Evolutionary conservation across 2,113 vertebrate species (phyloP), one percentile per base, ranked within the genome.

Genomic region (Ciconia maguari): DNA sequence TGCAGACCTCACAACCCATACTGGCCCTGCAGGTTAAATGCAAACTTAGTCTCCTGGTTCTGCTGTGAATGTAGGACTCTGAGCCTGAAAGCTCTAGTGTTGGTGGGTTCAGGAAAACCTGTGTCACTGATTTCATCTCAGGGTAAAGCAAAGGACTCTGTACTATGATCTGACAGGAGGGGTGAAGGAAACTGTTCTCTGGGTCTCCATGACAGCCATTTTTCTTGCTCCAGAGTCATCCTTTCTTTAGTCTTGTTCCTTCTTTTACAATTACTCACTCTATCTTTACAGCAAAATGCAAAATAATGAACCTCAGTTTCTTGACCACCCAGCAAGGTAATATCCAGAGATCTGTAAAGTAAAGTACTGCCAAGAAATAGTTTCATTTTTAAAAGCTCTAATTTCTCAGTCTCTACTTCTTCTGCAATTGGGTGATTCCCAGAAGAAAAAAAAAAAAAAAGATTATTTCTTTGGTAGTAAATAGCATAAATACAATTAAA

Each of bases 391-490:
- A 54, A 76, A 66, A 92, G 4, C 4, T 60, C 10, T 46, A 5
- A 72, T 90, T 68, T 54, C 29, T 74, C 16, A 57, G 16, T n/a
- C 21, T 76, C 17, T 79, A 27, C 1, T 51, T 48, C 16, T 81
- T 55, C 65, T 68, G 44, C 7, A 52, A 44, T 24, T 72, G 0
- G 0, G 7, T 48, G 30, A 87, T 72, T 75, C 12, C 5, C 7
- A 51, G 7, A 2, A 3, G 18, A 9, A 11, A 9, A 18, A 55
- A 30, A 9, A 20, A 8, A 16, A 3, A 9, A 7, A 14, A 46
- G 11, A 62, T 29, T 8, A n/a, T 42, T 62, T 54, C 5, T 46
- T 62, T 82, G 41, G 41, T 51, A 65, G 5, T 27, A 77, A 78
- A 83, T 38, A 72, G 8, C 11, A 51, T 46, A n/a, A 79, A 52